phyloP scores from a whole-genome alignment of 2,113 vertebrate genomes.

The Morone chrysops region DNA sequence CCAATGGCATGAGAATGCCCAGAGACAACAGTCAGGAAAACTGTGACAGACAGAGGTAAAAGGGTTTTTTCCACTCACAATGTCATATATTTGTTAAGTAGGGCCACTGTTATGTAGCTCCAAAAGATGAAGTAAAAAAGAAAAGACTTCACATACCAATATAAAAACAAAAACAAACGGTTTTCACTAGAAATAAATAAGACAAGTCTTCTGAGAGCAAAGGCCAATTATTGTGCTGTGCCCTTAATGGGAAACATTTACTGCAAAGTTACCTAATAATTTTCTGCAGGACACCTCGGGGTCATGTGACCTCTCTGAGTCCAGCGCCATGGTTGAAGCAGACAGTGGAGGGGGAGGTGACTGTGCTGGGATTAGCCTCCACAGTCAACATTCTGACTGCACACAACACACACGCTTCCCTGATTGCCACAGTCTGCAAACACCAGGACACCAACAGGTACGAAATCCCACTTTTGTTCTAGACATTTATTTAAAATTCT shows the following conservation, averaged over 20 bases:
- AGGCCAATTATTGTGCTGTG: not conserved
- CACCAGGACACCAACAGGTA: slow-evolving; percentile 55
- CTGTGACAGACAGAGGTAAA: not conserved
- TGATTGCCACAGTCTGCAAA: slow-evolving; percentile 36
- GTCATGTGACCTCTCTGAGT: slow-evolving; percentile 72
- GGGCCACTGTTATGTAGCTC: not conserved
- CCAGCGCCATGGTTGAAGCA: slow-evolving; percentile 44
- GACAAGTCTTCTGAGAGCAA: not conserved
- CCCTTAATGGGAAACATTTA: not conserved
- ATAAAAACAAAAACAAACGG: not conserved
- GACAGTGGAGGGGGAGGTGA: slow-evolving; percentile 11
- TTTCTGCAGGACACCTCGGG: not conserved
- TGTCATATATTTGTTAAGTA: not conserved
- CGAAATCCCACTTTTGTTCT: not conserved
- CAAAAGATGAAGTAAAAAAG: not conserved
- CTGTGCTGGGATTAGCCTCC: slow-evolving; percentile 75
- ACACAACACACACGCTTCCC: not conserved
- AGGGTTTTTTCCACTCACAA: not conserved
- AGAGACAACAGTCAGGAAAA: not conserved
- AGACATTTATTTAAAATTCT: not conserved
- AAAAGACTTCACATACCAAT: not conserved
- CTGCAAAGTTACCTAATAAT: slow-evolving; percentile 7
- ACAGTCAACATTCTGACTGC: slow-evolving; percentile 26
- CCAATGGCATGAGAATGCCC: not conserved
- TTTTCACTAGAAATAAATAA: not conserved